Evolutionary conservation across 2,113 vertebrate species (phyloP).

Genomic region (Hippocampus guttulatus): DNA sequence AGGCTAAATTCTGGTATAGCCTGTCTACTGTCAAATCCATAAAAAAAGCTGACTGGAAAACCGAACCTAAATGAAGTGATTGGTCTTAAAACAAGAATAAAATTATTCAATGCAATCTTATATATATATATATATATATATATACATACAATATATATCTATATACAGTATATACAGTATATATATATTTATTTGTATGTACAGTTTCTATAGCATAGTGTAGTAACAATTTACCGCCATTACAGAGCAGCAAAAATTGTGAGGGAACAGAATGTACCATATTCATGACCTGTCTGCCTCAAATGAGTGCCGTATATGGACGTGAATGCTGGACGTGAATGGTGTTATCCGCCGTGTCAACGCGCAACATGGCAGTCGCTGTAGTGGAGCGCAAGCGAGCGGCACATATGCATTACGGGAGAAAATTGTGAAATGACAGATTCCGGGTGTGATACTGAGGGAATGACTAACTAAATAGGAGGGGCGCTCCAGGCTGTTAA

Average conservation of each 20-base stretch:
- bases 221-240: neutral
- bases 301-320: slow-evolving; percentile 64
- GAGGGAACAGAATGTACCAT: slow-evolving; percentile 69
- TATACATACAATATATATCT: too few relatives aligned
- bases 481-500: slow-evolving; percentile 78
- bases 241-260: slow-evolving; percentile 47
- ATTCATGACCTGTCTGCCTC: slow-evolving; percentile 70
- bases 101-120: too few relatives aligned
- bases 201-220: neutral
- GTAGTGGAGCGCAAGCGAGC: slow-evolving; percentile 73
- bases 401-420: slow-evolving; percentile 78
- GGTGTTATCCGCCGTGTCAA: slow-evolving; percentile 67
- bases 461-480: slow-evolving; percentile 81
- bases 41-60: too few relatives aligned
- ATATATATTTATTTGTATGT: too few relatives aligned
- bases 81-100: too few relatives aligned
- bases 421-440: slow-evolving; percentile 81
- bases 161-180: too few relatives aligned
- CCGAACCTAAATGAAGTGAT: too few relatives aligned
- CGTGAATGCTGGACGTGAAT: slow-evolving; percentile 69
- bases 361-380: slow-evolving; percentile 71
- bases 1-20: too few relatives aligned
- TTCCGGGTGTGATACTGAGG: slow-evolving; percentile 78
- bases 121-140: too few relatives aligned
- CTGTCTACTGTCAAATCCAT: too few relatives aligned